phyloP scores from a whole-genome alignment of 2,797 vertebrate species.

The Botia almorhae region DNA sequence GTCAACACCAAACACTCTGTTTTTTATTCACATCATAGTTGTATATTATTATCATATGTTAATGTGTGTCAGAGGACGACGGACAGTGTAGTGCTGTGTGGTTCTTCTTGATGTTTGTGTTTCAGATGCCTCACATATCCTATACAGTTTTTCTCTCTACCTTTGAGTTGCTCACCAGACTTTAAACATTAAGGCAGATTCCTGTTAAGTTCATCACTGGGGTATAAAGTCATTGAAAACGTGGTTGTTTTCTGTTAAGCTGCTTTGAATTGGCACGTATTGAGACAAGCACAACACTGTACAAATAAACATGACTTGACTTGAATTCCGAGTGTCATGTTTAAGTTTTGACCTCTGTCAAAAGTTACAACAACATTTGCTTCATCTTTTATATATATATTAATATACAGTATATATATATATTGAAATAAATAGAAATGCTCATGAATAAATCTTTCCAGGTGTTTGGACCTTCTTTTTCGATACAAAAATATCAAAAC shows the following conservation, averaged over 20 bases:
- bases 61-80: not conserved
- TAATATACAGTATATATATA: too few relatives aligned
- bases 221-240: not conserved
- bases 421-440: not conserved
- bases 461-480: not conserved
- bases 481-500: not conserved
- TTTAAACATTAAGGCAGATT: not conserved
- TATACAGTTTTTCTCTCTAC: not conserved
- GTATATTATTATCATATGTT: not conserved
- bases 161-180: not conserved
- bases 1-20: not conserved
- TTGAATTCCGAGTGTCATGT: not conserved
- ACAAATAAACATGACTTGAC: not conserved
- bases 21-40: not conserved
- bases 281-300: not conserved
- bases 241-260: not conserved
- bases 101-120: not conserved
- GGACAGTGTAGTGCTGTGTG: not conserved
- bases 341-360: not conserved
- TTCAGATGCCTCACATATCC: not conserved
- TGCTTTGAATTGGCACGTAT: not conserved
- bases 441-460: not conserved
- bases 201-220: not conserved
- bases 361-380: not conserved
- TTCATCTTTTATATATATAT: not conserved